A percentile compares a stretch with the other conserved stretches of the same genome.
phyloP scores from a whole-genome alignment of 2,888 invertebrate species.

The Syrista parreyssii region DNA sequence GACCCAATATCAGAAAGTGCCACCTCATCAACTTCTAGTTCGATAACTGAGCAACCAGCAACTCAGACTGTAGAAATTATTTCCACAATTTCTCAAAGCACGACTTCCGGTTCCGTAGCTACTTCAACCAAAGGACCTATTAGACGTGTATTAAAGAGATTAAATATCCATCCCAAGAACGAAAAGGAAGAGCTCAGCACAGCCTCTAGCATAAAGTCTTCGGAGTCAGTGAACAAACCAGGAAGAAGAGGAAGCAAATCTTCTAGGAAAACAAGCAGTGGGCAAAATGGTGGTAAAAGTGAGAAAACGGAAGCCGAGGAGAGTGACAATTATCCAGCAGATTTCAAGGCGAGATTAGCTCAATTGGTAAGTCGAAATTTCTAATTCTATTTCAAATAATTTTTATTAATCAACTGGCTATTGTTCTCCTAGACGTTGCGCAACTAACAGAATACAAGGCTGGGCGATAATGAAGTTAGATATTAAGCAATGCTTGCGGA shows the following conservation, averaged over 20 bases:
- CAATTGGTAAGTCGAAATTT: conserved; percentile 52
- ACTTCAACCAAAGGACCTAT: conserved; percentile 9
- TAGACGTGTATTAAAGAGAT: conserved; percentile 30
- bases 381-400: background rate
- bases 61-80: background rate
- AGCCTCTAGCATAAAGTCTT: conserved; percentile 11
- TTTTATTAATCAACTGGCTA: background rate
- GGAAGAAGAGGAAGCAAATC: conserved; percentile 46
- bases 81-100: conserved; percentile 24
- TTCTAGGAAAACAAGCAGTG: conserved; percentile 35
- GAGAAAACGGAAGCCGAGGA: conserved; percentile 37
- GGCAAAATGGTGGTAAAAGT: conserved; percentile 19
- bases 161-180: conserved; percentile 23
- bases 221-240: conserved; percentile 8
- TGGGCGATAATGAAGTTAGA: background rate
- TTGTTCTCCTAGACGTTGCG: background rate
- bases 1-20: conserved; percentile 21
- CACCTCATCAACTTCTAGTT: conserved; percentile 13
- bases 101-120: conserved; percentile 4
- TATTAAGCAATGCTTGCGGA: background rate
- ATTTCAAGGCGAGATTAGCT: conserved; percentile 58
- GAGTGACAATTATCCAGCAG: conserved; percentile 58
- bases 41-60: conserved; percentile 14
- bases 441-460: background rate
- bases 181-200: conserved; percentile 25